phyloP scores from a whole-genome alignment of 2,888 invertebrate species.

The Dione vanillae region DNA sequence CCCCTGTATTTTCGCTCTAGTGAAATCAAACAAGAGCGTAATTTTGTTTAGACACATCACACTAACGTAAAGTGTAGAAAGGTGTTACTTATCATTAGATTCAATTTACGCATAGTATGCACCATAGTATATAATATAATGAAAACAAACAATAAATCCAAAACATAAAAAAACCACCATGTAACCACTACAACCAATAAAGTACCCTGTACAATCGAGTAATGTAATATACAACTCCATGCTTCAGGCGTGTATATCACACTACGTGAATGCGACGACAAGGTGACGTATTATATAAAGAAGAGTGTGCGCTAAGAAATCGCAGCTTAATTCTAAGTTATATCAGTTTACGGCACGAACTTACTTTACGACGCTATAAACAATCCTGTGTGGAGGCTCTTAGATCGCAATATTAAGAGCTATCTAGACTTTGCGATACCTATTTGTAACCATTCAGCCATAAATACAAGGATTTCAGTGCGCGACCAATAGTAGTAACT shows the following conservation, averaged over 20 bases:
- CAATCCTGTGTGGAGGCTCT: conserved; percentile 65
- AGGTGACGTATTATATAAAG: conserved; percentile 37
- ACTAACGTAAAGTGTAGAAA: neutral
- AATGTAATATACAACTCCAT: conserved; percentile 33
- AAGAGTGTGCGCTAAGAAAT: conserved; percentile 38
- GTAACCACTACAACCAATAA: conserved; percentile 33
- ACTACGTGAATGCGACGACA: conserved; percentile 34
- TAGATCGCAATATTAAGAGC: conserved; percentile 72
- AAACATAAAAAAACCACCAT: conserved; percentile 13
- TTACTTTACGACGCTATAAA: conserved; percentile 76
- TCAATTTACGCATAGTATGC: neutral
- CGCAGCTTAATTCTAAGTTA: conserved; percentile 69
- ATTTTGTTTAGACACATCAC: neutral
- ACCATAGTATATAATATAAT: neutral
- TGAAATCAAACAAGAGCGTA: neutral
- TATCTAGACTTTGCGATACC: conserved; percentile 59
- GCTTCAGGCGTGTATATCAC: conserved; percentile 32
- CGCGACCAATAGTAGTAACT: conserved; percentile 45
- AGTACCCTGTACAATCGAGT: conserved; percentile 21
- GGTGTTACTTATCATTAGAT: neutral
- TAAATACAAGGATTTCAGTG: conserved; percentile 68
- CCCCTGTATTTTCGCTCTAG: too few relatives aligned
- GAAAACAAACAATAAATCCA: neutral
- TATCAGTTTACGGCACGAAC: conserved; percentile 73
- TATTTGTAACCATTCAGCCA: conserved; percentile 69